Percentiles rank a stretch among this genome's conserved stretches.
Conservation (phyloP, 2,797 vertebrate genomes). For the Diplodus sargus region DNA sequence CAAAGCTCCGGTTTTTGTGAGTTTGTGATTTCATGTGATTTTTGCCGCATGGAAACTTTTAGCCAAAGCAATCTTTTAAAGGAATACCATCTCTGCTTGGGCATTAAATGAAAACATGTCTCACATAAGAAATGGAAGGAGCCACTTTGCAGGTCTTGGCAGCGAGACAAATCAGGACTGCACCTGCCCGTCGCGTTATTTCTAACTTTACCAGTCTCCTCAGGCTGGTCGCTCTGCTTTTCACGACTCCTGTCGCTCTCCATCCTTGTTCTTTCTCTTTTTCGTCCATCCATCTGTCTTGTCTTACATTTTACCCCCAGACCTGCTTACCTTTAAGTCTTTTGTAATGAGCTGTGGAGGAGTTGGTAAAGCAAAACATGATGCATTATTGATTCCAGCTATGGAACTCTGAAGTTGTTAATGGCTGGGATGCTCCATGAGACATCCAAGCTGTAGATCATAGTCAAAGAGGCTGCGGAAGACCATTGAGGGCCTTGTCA, state of each 20-base stretch:
- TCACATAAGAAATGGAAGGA: conserved; percentile 16
- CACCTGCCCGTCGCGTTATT: neutral
- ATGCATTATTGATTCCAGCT: conserved; percentile 66
- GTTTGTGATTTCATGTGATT: neutral
- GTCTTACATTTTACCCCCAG: conserved; percentile 45
- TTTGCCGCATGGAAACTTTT: neutral
- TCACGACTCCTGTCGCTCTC: neutral
- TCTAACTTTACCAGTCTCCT: neutral
- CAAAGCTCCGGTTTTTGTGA: neutral
- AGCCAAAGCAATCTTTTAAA: neutral
- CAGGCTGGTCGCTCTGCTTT: conserved; percentile 20
- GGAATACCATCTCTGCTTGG: neutral
- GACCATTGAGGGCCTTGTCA: conserved; percentile 56
- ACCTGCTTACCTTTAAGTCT: conserved; percentile 46
- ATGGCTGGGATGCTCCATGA: conserved; percentile 36
- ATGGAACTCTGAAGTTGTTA: conserved; percentile 55
- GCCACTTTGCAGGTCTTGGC: conserved; percentile 9
- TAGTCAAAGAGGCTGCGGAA: conserved; percentile 53
- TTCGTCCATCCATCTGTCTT: conserved; percentile 47
- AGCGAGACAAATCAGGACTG: conserved; percentile 17
- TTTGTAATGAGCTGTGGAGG: conserved; percentile 59
- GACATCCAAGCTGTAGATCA: conserved; percentile 66
- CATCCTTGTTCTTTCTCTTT: conserved; percentile 10
- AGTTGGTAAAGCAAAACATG: conserved; percentile 63
- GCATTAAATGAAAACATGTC: conserved; percentile 6